phyloP scores from a whole-genome alignment of 2,888 invertebrate species.

The Acrobasis consociella region DNA sequence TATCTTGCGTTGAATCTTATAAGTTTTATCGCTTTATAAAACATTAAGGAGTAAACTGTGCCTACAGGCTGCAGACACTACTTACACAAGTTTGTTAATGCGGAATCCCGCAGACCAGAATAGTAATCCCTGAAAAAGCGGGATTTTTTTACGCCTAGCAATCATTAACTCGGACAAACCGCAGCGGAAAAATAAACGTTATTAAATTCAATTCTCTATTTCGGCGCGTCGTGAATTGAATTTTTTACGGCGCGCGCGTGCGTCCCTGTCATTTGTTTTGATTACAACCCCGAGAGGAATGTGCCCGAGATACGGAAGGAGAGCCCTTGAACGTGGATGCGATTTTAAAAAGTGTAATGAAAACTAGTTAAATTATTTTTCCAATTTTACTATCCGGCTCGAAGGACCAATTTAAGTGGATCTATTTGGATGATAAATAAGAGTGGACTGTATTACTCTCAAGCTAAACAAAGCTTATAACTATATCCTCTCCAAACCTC shows the following conservation, averaged over 20 bases:
- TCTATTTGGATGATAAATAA: no score
- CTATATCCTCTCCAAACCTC: no score
- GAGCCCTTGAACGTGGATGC: conserved; percentile 2
- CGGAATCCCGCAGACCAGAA: not conserved
- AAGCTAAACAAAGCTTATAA: no score
- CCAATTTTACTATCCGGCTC: no score
- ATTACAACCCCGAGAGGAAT: conserved; percentile 64
- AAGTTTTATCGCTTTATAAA: no score
- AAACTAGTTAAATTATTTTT: no score
- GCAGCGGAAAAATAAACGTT: conserved; percentile 47
- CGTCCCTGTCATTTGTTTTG: conserved; percentile 75
- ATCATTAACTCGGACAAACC: conserved; percentile 30
- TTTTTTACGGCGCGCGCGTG: conserved; percentile 74
- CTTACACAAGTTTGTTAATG: no score
- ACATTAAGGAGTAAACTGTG: no score
- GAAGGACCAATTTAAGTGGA: no score
- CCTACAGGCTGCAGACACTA: no score
- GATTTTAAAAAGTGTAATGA: not conserved
- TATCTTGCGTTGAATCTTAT: no score
- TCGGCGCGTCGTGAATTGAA: conserved; percentile 67
- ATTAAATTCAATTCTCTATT: conserved; percentile 69
- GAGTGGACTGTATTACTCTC: no score
- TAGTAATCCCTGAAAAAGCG: not conserved
- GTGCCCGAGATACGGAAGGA: not conserved
- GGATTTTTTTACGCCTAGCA: not conserved